These are phyloP conservation scores for Solea solea DNA, from an alignment of 2,113 vertebrate genomes.

Conservation along the genomic window DNA sequence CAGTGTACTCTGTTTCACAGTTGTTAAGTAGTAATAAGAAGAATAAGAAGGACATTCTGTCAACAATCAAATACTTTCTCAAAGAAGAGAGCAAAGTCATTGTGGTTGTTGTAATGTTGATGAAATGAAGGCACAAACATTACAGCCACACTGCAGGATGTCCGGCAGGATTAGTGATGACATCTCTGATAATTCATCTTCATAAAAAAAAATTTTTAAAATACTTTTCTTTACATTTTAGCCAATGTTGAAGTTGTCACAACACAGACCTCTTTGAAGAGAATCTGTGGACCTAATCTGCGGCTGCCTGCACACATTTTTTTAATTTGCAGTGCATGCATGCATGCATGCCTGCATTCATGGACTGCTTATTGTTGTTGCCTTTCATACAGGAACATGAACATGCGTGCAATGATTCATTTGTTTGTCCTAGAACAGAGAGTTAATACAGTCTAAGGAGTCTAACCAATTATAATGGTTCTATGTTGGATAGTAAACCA, in stretches of 20 bases:
- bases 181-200: constrained; percentile 13
- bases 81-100: not conserved
- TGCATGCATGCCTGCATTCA: constrained; percentile 5
- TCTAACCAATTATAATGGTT: constrained; percentile 12
- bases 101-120: constrained; percentile 3
- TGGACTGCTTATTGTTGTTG: constrained; percentile 4
- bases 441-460: constrained; percentile 23
- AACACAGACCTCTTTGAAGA: not conserved
- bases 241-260: not conserved
- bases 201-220: not conserved
- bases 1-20: not conserved
- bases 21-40: not conserved
- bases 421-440: constrained; percentile 10
- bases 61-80: constrained; percentile 8
- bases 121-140: constrained; percentile 30
- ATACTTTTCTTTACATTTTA: constrained; percentile 21
- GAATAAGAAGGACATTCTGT: constrained; percentile 15
- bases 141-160: constrained; percentile 21
- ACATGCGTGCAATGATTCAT: constrained; percentile 1
- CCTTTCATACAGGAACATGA: constrained; percentile 5
- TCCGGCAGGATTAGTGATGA: constrained; percentile 30
- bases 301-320: not conserved
- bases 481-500: constrained; percentile 10
- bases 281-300: constrained; percentile 1
- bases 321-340: not conserved